These are phyloP conservation scores for Notoglanidium macrostoma DNA, from an alignment of 2,797 vertebrate species.

Conservation along the genomic window DNA sequence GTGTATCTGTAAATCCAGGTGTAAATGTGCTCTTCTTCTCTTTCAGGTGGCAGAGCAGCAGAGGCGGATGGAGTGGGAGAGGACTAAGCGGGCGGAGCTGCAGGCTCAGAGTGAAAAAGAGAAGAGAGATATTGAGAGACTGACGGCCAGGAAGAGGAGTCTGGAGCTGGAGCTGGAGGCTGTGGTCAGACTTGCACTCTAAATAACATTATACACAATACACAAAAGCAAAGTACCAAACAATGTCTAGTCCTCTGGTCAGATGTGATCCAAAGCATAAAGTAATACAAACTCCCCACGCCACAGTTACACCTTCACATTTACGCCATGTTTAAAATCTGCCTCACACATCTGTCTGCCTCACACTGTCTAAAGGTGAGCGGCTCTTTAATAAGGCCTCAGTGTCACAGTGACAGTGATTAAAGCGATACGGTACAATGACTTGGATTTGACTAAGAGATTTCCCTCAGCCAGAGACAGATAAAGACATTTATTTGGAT, in stretches of 20 bases:
- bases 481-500: conserved; percentile 7
- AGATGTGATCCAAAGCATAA: not conserved
- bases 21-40: not conserved
- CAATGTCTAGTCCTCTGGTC: not conserved
- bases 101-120: conserved; percentile 86
- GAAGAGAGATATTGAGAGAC: conserved; percentile 85
- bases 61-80: conserved; percentile 88
- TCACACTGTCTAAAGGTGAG: not conserved
- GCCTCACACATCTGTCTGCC: not conserved
- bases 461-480: not conserved
- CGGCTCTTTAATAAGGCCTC: not conserved
- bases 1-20: not conserved
- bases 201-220: not conserved
- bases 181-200: conserved; percentile 77
- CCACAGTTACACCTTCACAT: not conserved
- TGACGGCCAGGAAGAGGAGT: conserved; percentile 89
- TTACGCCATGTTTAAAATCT: not conserved
- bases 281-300: not conserved
- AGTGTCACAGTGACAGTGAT: not conserved
- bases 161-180: conserved; percentile 94
- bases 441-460: not conserved
- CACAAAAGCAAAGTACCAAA: not conserved
- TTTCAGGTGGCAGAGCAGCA: conserved; percentile 87
- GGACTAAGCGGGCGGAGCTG: conserved; percentile 86
- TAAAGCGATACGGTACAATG: not conserved